A percentile compares a stretch with the other conserved stretches of the same genome.
These are phyloP conservation scores for Corapipo altera DNA, from an alignment of 2,113 vertebrate genomes.

Conservation along the genomic window DNA sequence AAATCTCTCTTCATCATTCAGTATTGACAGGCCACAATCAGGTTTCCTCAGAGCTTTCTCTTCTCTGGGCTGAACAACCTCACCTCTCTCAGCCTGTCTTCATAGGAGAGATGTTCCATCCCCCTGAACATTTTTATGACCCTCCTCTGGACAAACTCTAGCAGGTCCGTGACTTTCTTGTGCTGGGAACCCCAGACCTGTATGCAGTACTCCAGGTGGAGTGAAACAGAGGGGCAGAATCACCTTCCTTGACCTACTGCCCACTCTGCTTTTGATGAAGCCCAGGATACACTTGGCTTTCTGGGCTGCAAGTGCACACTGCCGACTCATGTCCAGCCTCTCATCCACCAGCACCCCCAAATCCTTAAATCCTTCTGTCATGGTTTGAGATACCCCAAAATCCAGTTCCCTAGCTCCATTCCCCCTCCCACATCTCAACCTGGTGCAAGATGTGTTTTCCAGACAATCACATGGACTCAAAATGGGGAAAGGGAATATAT, in stretches of 20 bases:
- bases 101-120: neutral
- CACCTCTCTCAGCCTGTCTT: neutral
- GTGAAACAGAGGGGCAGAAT: neutral
- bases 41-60: neutral
- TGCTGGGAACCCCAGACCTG: neutral
- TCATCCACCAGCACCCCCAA: neutral
- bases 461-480: too few relatives aligned
- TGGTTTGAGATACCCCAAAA: too few relatives aligned
- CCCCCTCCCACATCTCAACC: too few relatives aligned
- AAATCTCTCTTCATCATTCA: neutral
- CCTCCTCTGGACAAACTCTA: accelerated
- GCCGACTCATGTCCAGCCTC: neutral
- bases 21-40: neutral
- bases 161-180: neutral
- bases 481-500: too few relatives aligned
- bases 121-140: neutral
- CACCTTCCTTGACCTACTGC: accelerated
- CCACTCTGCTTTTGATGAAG: accelerated
- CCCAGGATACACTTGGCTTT: neutral
- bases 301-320: accelerated
- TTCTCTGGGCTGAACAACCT: neutral
- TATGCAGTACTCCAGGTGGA: accelerated
- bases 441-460: too few relatives aligned
- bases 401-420: too few relatives aligned
- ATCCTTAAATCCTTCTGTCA: too few relatives aligned